phyloP scores from a whole-genome alignment of 2,888 invertebrate genomes.

The Amphipyra berbera region DNA sequence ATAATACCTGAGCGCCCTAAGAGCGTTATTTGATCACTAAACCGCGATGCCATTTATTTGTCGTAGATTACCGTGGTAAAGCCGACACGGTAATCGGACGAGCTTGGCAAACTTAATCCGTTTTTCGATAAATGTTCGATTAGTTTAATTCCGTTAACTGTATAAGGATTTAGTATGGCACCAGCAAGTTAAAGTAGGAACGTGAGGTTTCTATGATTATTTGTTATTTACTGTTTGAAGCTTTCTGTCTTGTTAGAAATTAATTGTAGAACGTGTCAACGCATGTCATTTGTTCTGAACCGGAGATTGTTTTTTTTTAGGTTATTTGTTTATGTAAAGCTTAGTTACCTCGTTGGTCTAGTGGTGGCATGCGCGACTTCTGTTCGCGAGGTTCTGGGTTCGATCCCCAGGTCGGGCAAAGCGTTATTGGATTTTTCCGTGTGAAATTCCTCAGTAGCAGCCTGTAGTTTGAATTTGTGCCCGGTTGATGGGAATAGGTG shows the following conservation, averaged over 20 bases:
- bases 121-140: slow-evolving; percentile 54
- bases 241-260: not conserved
- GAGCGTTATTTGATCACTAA: slow-evolving; percentile 17
- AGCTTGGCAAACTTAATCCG: slow-evolving; percentile 31
- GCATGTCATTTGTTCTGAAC: no score
- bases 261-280: no score
- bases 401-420: no score
- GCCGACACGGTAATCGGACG: slow-evolving; percentile 15
- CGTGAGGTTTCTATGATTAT: not conserved
- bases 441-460: no score
- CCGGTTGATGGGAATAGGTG: no score
- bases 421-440: no score
- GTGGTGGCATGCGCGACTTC: no score
- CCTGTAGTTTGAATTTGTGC: no score
- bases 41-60: slow-evolving; percentile 36
- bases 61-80: slow-evolving; percentile 32
- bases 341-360: no score
- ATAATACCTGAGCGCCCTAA: slow-evolving; percentile 18
- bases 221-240: not conserved
- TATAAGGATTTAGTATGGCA: slow-evolving; percentile 3
- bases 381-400: no score
- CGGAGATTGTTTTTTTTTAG: no score
- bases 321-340: no score
- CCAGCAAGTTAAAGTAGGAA: not conserved
- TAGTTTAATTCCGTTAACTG: slow-evolving; percentile 36